A percentile compares a stretch with the other conserved stretches of the same genome.
These are phyloP conservation scores for Pollimyrus isidori DNA, from an alignment of 2,113 vertebrate genomes.

Conservation along the genomic window DNA sequence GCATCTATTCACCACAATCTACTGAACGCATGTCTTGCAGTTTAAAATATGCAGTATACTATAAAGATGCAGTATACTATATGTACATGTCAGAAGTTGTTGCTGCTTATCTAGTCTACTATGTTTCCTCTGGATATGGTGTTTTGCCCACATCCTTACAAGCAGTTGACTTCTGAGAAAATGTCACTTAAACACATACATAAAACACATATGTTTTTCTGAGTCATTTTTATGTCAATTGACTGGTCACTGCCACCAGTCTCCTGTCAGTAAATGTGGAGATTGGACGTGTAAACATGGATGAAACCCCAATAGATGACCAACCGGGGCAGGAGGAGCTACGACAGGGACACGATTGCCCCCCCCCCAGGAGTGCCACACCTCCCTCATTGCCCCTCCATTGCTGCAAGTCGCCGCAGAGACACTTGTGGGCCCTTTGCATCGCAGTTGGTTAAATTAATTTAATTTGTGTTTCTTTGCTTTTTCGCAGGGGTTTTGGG, in stretches of 20 bases:
- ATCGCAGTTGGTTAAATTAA: background rate
- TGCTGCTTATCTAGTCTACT: background rate
- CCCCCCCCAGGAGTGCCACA: background rate
- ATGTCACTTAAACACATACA: background rate
- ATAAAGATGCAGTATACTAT: background rate
- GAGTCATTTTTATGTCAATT: background rate
- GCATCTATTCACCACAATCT: background rate
- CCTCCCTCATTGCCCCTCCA: background rate
- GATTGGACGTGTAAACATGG: background rate
- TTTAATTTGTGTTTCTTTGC: constrained; percentile 27
- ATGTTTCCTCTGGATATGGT: background rate
- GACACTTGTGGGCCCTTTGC: background rate
- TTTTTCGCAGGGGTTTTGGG: constrained; percentile 65
- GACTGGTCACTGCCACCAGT: background rate
- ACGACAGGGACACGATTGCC: background rate
- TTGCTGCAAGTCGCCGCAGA: background rate
- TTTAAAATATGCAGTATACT: background rate
- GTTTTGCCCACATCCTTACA: background rate
- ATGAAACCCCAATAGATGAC: background rate
- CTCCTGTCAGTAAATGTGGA: background rate
- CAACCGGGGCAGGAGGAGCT: background rate
- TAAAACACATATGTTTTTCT: background rate
- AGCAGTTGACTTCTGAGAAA: background rate
- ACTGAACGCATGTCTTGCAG: background rate
- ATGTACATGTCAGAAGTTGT: background rate